Base-by-base conservation (phyloP, 2,888 invertebrate species). In the Dexiosoma caninum region DNA sequence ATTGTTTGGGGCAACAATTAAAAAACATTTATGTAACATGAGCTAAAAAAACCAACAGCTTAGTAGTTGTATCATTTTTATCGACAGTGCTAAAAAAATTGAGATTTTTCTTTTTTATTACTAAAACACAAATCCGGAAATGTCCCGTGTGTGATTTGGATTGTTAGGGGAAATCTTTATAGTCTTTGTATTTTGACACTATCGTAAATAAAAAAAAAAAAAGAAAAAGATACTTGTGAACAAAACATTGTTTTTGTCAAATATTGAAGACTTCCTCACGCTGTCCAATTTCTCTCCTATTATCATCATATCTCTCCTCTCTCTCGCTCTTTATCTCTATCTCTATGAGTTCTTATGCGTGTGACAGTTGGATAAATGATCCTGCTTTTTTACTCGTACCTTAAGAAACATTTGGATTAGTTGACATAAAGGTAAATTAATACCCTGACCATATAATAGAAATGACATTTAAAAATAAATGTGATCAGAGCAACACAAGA, bases 31-130 rank as follows among this genome's bases (percentile, higher is more conserved):
- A 82, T 84, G 87, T 84, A 86, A 87, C 87, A 87, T 86, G 87
- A 87, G 83, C 86, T 86, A 86, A 87, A 87, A 69, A 87, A 87
- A 87, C 87, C 87, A 86, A 87, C 81, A 87, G 76, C 57, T 81
- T 81, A 81, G 81, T 81, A 78, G 76, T 59, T 76, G 66, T 79
- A 82, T 80, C 81, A 83, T 82, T 80, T 80, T 57, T 77, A 59
- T 75, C 46, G 42, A 69, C 62, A 62, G 71, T 83, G 82, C 76
- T 81, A 30, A 71, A 83, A 83, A 84, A 83, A 83, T n/a, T n/a
- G 83, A 53, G 21, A 19, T 12, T 60, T 62, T 59, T 19, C 32
- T 19, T 79, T 46, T 67, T 62, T 69, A 42, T 21, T 49, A 42
- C 44, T 12, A 42, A 64, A 30, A 27, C 16, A 51, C 37, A 82